Evolutionary conservation across 2,113 vertebrate species (phyloP), one percentile per base, ranked within the genome.

Genomic region (Natator depressus): DNA sequence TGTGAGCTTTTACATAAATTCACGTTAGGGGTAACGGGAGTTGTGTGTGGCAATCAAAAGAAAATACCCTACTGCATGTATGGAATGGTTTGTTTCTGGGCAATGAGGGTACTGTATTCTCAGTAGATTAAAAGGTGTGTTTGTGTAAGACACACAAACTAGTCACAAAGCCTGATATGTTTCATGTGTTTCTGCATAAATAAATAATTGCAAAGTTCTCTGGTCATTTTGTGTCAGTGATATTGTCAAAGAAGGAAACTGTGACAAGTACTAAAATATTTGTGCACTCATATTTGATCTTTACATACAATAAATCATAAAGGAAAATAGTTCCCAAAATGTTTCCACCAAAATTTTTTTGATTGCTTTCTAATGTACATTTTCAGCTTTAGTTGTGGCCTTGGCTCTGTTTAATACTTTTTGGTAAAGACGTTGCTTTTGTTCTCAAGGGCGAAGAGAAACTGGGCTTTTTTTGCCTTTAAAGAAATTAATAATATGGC

Each of bases 401-500:
- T 50, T 97, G 95, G 80, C 38, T 92, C 85, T 85, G 27, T 38
- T 62, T 91, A 92, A 82, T 72, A 38, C 17, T 76, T 83, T 65
- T 88, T 93, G 55, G 78, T 93, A 80, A 84, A 25, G 14, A 29
- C 6, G 38, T 9, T 57, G 24, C 54, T 82, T 82, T 29, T 55
- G 8, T 82, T 42, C 9, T 57, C n/a, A 27, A 82, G 89, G 92
- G 91, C 72, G 72, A 94, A 96, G 88, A 87, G 84, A 84, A 82
- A 53, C 59, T 79, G 93, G 89, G 93, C 91, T 93, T 91, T 86
- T 57, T 88, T 29, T 80, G 76, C 93, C 91, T 83, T 87, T 75
- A 17, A 10, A 51, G 49, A 89, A 85, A 10, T 29, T 55, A 53
- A 72, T 31, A 85, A 3, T 57, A 53, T 87, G 87, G 84, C 92